A percentile compares a stretch with the other conserved stretches of the same genome.
These are phyloP conservation scores for Catocala fraxini DNA, from an alignment of 2,888 invertebrate genomes.

Conservation along the genomic window DNA sequence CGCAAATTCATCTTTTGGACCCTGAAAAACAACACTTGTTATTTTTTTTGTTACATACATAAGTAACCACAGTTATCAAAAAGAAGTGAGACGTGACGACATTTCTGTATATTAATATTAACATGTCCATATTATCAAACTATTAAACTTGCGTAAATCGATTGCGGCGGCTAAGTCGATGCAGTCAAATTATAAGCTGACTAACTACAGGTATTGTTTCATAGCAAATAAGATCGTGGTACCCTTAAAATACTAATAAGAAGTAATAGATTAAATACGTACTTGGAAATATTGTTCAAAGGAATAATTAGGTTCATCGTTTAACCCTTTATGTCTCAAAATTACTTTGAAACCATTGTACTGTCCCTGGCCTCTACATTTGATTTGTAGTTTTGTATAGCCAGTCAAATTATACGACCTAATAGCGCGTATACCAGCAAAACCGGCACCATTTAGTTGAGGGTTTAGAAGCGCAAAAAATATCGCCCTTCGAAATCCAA, in stretches of 20 bases:
- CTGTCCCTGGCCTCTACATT: constrained; percentile 88
- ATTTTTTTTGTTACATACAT: too few species aligned
- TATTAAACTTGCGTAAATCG: too few species aligned
- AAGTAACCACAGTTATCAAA: too few species aligned
- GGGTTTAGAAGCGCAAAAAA: constrained; percentile 90
- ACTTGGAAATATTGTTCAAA: constrained; percentile 89
- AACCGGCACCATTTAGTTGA: constrained; percentile 90
- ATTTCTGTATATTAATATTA: too few species aligned
- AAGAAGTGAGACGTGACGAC: too few species aligned
- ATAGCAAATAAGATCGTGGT: too few species aligned
- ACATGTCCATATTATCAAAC: too few species aligned
- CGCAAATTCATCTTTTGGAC: constrained; percentile 85
- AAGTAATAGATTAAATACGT: constrained; percentile 37
- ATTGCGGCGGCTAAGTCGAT: too few species aligned
- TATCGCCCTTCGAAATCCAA: constrained; percentile 88
- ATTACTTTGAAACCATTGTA: constrained; percentile 88
- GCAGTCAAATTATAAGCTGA: too few species aligned
- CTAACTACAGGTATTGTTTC: too few species aligned
- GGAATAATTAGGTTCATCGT: constrained; percentile 86
- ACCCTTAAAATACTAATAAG: too few species aligned
- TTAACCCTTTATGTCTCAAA: constrained; percentile 86
- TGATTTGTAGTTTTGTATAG: constrained; percentile 81
- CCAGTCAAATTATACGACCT: constrained; percentile 82
- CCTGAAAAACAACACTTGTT: constrained; percentile 68
- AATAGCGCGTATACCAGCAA: constrained; percentile 88